Conservation (phyloP, 35 echinoderm and acorn worm genomes). For the Ophioderma brevispina region DNA sequence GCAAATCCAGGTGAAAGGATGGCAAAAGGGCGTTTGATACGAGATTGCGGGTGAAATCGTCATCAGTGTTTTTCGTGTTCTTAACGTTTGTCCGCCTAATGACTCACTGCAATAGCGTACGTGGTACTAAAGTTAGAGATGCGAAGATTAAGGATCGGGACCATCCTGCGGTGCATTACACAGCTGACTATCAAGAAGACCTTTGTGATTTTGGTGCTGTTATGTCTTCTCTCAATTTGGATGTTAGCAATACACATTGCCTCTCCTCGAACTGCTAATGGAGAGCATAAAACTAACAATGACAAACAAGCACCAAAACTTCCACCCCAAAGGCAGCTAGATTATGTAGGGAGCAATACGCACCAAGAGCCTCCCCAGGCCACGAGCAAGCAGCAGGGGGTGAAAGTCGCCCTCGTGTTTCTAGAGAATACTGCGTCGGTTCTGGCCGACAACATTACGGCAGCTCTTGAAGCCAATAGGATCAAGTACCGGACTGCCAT, state of each 20-base stretch:
- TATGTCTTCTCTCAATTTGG: slow-evolving; percentile 28
- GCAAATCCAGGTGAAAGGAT: not conserved
- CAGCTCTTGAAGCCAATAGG: slow-evolving; percentile 62
- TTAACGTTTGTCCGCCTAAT: not conserved
- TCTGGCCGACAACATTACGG: slow-evolving; percentile 42
- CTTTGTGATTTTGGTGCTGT: not conserved
- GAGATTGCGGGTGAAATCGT: slow-evolving; percentile 6
- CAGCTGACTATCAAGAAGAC: slow-evolving; percentile 24
- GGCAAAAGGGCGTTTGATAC: not conserved
- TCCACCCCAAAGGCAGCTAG: not conserved
- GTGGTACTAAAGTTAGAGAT: not conserved
- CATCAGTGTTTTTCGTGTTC: not conserved
- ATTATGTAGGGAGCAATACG: not conserved
- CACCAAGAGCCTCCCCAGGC: not conserved
- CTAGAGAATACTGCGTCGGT: not conserved
- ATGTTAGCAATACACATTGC: not conserved
- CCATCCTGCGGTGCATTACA: not conserved
- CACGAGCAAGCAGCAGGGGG: not conserved
- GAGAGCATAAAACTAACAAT: not conserved
- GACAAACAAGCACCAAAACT: not conserved
- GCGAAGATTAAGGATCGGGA: not conserved
- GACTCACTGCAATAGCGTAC: not conserved
- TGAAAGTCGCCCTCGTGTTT: not conserved
- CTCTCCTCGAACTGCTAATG: not conserved
- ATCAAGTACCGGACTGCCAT: slow-evolving; percentile 41